These are phyloP conservation scores for Sinonovacula constricta DNA, from an alignment of 1,140 invertebrate species.

Conservation along the genomic window DNA sequence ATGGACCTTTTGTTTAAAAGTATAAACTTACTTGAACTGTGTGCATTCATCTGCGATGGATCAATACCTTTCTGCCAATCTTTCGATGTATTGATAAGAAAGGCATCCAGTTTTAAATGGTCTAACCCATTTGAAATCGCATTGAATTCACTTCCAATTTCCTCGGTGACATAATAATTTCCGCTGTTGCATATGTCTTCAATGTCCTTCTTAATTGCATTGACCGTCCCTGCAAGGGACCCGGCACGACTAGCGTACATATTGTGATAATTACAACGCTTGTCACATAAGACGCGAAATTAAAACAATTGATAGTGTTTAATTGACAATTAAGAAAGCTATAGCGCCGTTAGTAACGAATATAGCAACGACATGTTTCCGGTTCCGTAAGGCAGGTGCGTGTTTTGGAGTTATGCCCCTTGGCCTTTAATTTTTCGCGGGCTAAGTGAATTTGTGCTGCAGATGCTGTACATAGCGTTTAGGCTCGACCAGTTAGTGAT, in stretches of 20 bases:
- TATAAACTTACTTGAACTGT: slow-evolving; percentile 21
- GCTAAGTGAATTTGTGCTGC: no score
- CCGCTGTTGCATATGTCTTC: slow-evolving; percentile 63
- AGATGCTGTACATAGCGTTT: no score
- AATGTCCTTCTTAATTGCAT: slow-evolving; percentile 59
- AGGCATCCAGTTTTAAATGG: slow-evolving; percentile 68
- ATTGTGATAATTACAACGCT: neutral
- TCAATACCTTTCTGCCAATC: slow-evolving; percentile 60
- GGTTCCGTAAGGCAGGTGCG: slow-evolving; percentile 45
- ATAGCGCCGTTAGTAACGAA: slow-evolving; percentile 46
- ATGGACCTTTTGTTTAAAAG: no score
- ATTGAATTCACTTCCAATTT: slow-evolving; percentile 67
- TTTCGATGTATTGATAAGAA: slow-evolving; percentile 62
- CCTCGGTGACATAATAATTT: slow-evolving; percentile 71
- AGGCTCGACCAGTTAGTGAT: no score
- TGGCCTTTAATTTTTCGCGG: no score
- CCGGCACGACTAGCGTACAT: slow-evolving; percentile 19
- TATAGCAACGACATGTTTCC: slow-evolving; percentile 39
- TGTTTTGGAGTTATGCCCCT: no score
- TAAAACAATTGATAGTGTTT: slow-evolving; percentile 24
- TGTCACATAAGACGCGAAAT: slow-evolving; percentile 9
- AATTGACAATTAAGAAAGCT: slow-evolving; percentile 41
- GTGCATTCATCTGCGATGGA: slow-evolving; percentile 36
- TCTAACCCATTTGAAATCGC: slow-evolving; percentile 68
- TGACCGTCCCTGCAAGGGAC: slow-evolving; percentile 30